phyloP scores from a whole-genome alignment of 2,797 vertebrate genomes.

The Intellagama lesueurii region DNA sequence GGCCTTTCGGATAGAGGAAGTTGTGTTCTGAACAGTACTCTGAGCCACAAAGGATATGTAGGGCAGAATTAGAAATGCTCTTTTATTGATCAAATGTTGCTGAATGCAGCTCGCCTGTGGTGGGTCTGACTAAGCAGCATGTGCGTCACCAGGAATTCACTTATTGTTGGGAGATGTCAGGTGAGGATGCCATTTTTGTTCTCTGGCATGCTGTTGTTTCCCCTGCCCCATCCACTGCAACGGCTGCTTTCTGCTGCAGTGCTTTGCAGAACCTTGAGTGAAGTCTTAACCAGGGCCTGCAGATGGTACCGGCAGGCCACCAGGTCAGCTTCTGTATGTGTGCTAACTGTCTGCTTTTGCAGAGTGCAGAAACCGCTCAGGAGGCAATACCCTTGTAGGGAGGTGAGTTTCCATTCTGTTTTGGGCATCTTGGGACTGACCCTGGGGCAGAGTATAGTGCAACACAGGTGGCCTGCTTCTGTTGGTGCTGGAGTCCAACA shows the following conservation, averaged over 20 bases:
- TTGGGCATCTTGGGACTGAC: no score
- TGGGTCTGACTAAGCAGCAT: background rate
- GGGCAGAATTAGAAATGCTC: background rate
- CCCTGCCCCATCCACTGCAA: background rate
- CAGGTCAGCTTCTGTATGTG: background rate
- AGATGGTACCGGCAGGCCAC: no score
- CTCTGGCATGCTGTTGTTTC: background rate
- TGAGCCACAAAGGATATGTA: background rate
- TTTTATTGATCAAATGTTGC: background rate
- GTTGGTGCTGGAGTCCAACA: fast-evolving
- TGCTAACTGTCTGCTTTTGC: background rate
- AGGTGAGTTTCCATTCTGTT: background rate
- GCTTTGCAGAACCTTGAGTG: background rate
- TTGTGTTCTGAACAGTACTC: background rate
- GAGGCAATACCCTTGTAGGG: no score
- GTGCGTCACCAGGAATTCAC: background rate
- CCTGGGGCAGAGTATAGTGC: background rate
- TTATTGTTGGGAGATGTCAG: background rate
- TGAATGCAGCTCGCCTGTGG: background rate
- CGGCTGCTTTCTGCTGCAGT: background rate
- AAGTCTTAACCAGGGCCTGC: background rate
- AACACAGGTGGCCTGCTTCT: fast-evolving
- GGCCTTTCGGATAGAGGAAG: background rate
- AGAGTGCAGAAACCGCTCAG: background rate
- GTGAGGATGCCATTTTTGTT: background rate